Percentiles rank a stretch among this genome's conserved stretches.
Evolutionary conservation across 1,140 invertebrate genomes (phyloP).

Genomic region (Mylabris phalerata): DNA sequence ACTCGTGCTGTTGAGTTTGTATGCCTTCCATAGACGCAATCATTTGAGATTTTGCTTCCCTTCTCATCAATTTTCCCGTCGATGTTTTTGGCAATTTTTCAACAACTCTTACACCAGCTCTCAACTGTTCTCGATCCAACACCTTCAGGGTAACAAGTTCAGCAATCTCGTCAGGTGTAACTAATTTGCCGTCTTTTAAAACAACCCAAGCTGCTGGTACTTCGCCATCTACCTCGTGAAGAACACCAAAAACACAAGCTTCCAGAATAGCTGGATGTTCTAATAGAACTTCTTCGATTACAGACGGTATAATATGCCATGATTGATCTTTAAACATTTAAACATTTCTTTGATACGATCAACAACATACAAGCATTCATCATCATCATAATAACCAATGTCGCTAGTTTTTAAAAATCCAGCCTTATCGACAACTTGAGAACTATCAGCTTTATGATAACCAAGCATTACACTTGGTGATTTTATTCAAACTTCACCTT

Average conservation of each 20-base stretch:
- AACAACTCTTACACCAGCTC: too few species aligned
- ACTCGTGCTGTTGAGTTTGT: too few species aligned
- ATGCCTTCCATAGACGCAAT: too few species aligned
- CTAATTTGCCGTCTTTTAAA: conserved; percentile 13
- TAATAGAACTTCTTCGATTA: conserved; percentile 69
- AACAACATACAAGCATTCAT: conserved; percentile 56
- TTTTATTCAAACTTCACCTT: conserved; percentile 15
- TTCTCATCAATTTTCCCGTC: too few species aligned
- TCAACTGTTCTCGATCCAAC: too few species aligned
- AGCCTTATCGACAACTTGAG: conserved; percentile 47
- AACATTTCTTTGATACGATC: conserved; percentile 48
- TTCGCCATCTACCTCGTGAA: conserved; percentile 56
- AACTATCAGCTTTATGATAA: conserved; percentile 16
- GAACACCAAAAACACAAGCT: conserved; percentile 63
- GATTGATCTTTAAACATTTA: conserved; percentile 19
- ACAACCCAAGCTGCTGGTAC: conserved; percentile 58
- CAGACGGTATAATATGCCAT: conserved; percentile 51
- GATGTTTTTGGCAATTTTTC: too few species aligned
- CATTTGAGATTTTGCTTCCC: too few species aligned
- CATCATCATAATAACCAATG: conserved; percentile 57
- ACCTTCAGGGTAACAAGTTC: too few species aligned
- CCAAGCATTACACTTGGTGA: conserved; percentile 10
- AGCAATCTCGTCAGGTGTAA: too few species aligned
- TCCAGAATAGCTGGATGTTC: conserved; percentile 62
- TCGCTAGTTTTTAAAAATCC: conserved; percentile 73